A percentile compares a stretch with the other conserved stretches of the same genome.
phyloP scores from a whole-genome alignment of 2,797 vertebrate species.

The Capromys pilorides region DNA sequence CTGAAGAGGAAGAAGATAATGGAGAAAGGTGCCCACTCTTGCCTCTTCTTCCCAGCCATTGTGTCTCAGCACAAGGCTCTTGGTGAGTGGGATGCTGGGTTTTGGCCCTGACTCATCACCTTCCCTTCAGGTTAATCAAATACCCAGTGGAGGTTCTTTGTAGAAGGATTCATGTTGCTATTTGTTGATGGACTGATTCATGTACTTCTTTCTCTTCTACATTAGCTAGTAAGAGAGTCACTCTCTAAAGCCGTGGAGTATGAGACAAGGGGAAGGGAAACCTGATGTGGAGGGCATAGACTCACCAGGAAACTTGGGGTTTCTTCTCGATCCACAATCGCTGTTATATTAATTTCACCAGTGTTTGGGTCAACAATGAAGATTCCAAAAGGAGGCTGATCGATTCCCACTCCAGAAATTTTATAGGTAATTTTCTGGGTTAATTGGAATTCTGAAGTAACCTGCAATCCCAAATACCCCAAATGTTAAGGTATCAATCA shows the following conservation, averaged over 20 bases:
- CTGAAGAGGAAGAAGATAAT: neutral
- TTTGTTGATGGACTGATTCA: neutral
- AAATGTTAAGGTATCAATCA: neutral
- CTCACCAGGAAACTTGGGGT: constrained; percentile 86
- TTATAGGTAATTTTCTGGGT: constrained; percentile 82
- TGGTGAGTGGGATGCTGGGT: neutral
- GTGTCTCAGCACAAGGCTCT: neutral
- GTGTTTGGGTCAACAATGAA: constrained; percentile 90
- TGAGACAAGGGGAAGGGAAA: neutral
- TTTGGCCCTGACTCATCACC: neutral
- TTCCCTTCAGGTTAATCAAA: neutral
- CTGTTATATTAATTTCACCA: constrained; percentile 90
- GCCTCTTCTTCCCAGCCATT: neutral
- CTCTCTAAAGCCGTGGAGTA: neutral
- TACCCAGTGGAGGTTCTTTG: neutral
- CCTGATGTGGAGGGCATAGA: neutral
- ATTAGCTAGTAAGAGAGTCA: neutral
- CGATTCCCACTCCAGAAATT: constrained; percentile 87
- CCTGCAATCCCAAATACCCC: constrained; percentile 84
- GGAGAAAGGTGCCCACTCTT: neutral
- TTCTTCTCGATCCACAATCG: constrained; percentile 91
- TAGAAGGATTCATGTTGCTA: neutral
- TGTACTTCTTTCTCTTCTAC: neutral
- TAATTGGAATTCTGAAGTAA: constrained; percentile 89
- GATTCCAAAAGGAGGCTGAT: constrained; percentile 87